Conservation (phyloP, 1,140 invertebrate genomes). For the Bactericera cockerelli region DNA sequence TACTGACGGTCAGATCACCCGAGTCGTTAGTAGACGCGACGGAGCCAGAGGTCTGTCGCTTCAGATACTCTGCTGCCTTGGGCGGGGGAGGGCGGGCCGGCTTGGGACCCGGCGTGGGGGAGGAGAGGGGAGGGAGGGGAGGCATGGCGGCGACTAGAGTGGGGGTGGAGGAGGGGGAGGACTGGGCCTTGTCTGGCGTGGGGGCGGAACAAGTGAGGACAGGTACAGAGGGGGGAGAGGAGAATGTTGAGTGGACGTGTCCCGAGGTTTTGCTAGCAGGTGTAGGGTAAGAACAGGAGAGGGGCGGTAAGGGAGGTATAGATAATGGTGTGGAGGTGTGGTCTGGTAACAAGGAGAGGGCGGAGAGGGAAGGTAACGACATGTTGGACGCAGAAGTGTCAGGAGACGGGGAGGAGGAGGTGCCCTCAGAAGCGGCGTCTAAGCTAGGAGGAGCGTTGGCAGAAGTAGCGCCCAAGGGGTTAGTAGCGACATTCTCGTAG, state of each 20-base stretch:
- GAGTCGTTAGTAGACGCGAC: no score
- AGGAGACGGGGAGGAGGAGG: not conserved
- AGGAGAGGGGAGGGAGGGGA: conserved; percentile 32
- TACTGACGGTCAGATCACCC: no score
- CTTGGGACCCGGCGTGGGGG: not conserved
- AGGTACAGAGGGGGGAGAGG: no score
- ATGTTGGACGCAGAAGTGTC: not conserved
- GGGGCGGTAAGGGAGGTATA: not conserved
- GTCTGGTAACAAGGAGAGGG: not conserved
- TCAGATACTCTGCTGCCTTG: conserved; percentile 9
- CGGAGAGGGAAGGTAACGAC: not conserved
- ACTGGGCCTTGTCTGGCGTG: no score
- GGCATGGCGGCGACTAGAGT: no score
- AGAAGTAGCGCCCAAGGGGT: conserved; percentile 14
- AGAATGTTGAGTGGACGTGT: no score
- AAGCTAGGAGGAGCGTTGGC: not conserved
- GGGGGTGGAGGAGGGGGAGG: no score
- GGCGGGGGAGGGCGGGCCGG: conserved; percentile 17
- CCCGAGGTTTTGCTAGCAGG: no score
- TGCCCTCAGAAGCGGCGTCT: not conserved
- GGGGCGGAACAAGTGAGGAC: no score
- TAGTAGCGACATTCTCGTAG: conserved; percentile 37
- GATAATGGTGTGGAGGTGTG: conserved; percentile 23
- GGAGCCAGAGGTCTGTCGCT: not conserved
- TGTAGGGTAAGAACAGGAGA: no score